Conservation (phyloP, 2,797 vertebrate genomes). For the Sebastes wilsoni region DNA sequence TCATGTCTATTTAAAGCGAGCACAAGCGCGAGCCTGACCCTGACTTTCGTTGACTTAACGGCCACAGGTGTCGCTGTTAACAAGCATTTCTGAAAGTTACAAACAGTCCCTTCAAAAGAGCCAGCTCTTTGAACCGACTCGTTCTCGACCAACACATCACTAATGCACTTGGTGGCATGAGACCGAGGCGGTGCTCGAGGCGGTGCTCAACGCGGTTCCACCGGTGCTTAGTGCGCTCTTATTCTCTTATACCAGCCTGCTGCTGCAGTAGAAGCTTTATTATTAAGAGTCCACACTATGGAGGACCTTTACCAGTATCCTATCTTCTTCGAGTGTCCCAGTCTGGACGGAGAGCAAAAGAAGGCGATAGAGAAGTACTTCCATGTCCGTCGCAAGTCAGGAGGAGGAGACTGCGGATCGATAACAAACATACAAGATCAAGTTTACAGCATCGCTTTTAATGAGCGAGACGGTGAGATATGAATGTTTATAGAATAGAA, state of each 20-base stretch:
- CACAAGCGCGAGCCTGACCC: too few relatives aligned
- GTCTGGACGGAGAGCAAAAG: constrained; percentile 13
- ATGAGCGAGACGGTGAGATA: constrained; percentile 45
- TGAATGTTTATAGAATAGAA: too few relatives aligned
- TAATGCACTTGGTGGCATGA: too few relatives aligned
- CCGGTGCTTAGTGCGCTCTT: neutral
- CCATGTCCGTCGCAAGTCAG: constrained; percentile 47
- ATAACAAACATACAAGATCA: neutral
- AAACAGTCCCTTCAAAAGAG: too few relatives aligned
- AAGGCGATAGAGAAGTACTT: constrained; percentile 57
- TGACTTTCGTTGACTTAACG: too few relatives aligned
- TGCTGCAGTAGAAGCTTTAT: neutral
- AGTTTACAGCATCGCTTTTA: constrained; percentile 57
- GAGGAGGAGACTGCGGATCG: constrained; percentile 64
- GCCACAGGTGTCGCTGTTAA: too few relatives aligned
- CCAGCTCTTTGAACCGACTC: too few relatives aligned
- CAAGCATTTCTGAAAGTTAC: too few relatives aligned
- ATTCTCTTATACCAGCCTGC: neutral
- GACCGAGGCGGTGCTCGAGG: neutral
- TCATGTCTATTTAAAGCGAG: too few relatives aligned
- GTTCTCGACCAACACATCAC: too few relatives aligned
- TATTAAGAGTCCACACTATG: constrained; percentile 12
- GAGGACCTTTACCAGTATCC: neutral
- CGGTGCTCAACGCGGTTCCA: neutral
- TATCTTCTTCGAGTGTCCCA: constrained; percentile 50